Percentiles rank a stretch among this genome's conserved stretches.
phyloP scores from a whole-genome alignment of 2,113 vertebrate genomes.

The Gopherus flavomarginatus region DNA sequence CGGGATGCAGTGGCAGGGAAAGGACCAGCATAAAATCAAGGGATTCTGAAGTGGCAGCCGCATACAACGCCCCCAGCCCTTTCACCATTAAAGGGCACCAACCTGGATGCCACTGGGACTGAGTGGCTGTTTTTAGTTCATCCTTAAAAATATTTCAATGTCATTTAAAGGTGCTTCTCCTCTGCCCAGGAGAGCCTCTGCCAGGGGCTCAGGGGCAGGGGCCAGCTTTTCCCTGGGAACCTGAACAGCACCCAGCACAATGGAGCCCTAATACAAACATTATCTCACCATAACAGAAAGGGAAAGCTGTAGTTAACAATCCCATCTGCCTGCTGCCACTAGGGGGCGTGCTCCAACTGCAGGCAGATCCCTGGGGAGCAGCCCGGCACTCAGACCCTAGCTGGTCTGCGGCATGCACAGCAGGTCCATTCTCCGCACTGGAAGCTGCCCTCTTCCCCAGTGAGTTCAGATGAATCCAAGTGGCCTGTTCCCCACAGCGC shows the following conservation, averaged over 20 bases:
- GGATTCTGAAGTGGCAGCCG: neutral
- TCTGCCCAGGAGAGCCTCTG: neutral
- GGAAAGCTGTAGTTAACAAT: neutral
- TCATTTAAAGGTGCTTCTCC: neutral
- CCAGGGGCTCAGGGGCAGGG: neutral
- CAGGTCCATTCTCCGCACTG: neutral
- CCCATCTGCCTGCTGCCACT: neutral
- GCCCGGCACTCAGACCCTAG: neutral
- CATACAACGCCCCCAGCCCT: neutral
- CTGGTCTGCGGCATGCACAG: neutral
- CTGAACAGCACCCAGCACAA: neutral
- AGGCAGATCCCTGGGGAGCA: accelerated
- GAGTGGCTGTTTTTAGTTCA: neutral
- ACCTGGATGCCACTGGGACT: neutral
- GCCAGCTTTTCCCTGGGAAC: neutral
- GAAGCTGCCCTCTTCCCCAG: neutral
- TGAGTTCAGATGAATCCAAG: neutral
- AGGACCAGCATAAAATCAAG: neutral
- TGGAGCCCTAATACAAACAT: neutral
- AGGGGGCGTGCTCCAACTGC: neutral
- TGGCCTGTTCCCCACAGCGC: no score
- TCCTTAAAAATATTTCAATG: neutral
- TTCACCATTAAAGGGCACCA: neutral
- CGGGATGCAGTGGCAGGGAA: neutral
- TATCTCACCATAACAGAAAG: neutral